Evolutionary conservation across 2,113 vertebrate species (phyloP).

Genomic region (Gopherus flavomarginatus): DNA sequence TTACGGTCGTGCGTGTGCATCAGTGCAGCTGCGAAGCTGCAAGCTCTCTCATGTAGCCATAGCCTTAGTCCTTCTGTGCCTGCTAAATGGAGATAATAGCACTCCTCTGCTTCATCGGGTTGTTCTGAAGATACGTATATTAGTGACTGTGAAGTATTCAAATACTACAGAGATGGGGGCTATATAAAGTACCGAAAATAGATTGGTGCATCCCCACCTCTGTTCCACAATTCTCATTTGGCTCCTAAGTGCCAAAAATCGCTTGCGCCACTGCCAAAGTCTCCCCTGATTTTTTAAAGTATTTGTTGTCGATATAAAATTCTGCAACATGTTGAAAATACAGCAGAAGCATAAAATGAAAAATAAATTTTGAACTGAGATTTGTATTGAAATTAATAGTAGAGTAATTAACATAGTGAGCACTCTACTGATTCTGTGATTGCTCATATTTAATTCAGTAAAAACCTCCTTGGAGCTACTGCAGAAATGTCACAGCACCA

Average conservation of each 20-base stretch:
- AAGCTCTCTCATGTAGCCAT: not conserved
- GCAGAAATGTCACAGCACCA: not conserved
- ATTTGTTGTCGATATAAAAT: not conserved
- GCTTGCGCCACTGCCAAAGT: not conserved
- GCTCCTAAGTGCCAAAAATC: not conserved
- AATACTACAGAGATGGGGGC: not conserved
- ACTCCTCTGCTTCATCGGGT: not conserved
- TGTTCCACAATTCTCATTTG: not conserved
- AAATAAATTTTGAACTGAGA: not conserved
- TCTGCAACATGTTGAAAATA: not conserved
- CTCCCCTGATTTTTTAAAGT: not conserved
- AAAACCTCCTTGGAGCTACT: slow-evolving; percentile 17
- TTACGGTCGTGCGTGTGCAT: not conserved
- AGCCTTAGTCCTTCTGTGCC: not conserved
- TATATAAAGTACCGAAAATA: not conserved
- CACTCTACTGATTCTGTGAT: not conserved
- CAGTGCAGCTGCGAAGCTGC: not conserved
- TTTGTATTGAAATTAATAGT: not conserved
- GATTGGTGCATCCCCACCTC: not conserved
- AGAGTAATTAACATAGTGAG: not conserved
- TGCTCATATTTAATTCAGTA: not conserved
- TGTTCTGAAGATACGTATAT: not conserved
- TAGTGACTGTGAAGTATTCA: not conserved
- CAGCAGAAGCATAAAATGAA: not conserved
- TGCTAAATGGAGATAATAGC: not conserved